Percentiles rank a stretch among this genome's conserved stretches.
These are phyloP conservation scores for roundworm (Caenorhabditis elegans) DNA, from an alignment of 1,140 invertebrate genomes.

Conservation along the genomic window DNA sequence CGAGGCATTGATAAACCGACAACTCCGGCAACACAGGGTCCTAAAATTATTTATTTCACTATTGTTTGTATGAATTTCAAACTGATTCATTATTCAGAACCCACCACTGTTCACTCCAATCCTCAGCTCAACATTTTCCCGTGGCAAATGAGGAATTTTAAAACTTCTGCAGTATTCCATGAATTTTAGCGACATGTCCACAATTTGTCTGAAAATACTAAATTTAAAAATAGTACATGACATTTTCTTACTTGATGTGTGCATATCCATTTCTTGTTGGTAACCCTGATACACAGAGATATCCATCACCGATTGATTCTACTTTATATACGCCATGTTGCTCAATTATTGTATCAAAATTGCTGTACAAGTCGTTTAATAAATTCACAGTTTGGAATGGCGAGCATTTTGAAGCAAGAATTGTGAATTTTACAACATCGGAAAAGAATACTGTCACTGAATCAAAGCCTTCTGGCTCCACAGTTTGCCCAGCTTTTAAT, in stretches of 20 bases:
- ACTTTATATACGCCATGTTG: slow-evolving; percentile 77
- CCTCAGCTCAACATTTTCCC: slow-evolving; percentile 78
- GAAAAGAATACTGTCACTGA: slow-evolving; percentile 50
- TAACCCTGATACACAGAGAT: slow-evolving; percentile 74
- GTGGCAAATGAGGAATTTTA: slow-evolving; percentile 71
- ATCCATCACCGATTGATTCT: slow-evolving; percentile 48
- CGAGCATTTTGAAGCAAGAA: slow-evolving; percentile 69
- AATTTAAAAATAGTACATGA: no score
- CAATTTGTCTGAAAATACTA: slow-evolving; percentile 18
- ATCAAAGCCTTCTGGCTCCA: slow-evolving; percentile 50
- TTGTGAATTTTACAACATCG: slow-evolving; percentile 85
- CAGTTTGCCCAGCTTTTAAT: slow-evolving; percentile 43
- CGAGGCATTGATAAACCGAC: slow-evolving; percentile 69
- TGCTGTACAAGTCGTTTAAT: slow-evolving; percentile 80
- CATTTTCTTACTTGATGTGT: background rate
- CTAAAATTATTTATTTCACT: slow-evolving; percentile 68
- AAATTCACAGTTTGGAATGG: slow-evolving; percentile 72
- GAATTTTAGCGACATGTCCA: background rate
- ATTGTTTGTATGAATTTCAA: slow-evolving; percentile 64
- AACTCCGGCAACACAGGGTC: slow-evolving; percentile 69
- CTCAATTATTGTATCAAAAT: slow-evolving; percentile 78
- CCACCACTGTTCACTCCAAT: slow-evolving; percentile 68
- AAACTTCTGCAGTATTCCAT: slow-evolving; percentile 73
- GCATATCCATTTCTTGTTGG: slow-evolving; percentile 69
- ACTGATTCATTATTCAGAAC: background rate